Evolutionary conservation across 2,888 invertebrate species (phyloP).

Genomic region (Pyrochroa serraticornis): DNA sequence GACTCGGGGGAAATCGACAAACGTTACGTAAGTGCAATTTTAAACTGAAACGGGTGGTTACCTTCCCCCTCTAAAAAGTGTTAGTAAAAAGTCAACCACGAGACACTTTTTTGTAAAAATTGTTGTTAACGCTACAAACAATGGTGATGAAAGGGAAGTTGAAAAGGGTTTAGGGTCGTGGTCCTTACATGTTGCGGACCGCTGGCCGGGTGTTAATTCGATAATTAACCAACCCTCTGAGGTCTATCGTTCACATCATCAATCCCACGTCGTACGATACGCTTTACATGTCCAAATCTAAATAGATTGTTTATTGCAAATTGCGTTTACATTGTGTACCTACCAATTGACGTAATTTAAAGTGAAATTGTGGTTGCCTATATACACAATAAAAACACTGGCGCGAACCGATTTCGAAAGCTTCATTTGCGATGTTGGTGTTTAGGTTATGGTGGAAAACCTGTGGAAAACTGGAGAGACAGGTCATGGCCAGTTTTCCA

Average conservation of each 20-base stretch:
- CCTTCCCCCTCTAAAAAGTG: too few species aligned
- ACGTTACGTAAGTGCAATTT: too few species aligned
- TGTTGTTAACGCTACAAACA: too few species aligned
- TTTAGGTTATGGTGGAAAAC: conserved; percentile 27
- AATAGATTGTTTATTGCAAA: conserved; percentile 17
- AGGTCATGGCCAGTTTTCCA: conserved; percentile 24
- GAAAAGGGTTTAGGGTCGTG: too few species aligned
- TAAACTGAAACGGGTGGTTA: too few species aligned
- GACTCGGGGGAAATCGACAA: too few species aligned
- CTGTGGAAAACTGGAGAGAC: conserved; percentile 21
- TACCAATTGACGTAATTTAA: conserved; percentile 4
- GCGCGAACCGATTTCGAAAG: conserved; percentile 4
- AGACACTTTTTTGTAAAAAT: too few species aligned
- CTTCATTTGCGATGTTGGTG: conserved; percentile 9
- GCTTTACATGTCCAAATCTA: conserved; percentile 17
- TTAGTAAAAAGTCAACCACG: too few species aligned
- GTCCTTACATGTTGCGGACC: too few species aligned
- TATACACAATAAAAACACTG: background rate
- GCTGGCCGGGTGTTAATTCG: too few species aligned
- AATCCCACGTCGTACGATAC: conserved; percentile 13
- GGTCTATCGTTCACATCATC: background rate
- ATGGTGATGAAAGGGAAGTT: too few species aligned
- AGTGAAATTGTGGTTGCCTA: conserved; percentile 21
- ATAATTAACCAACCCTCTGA: too few species aligned
- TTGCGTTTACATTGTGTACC: conserved; percentile 7